Percentiles rank a stretch among this genome's conserved stretches.
Evolutionary conservation across 2,113 vertebrate genomes (phyloP).

Genomic region (Oenanthe melanoleuca): DNA sequence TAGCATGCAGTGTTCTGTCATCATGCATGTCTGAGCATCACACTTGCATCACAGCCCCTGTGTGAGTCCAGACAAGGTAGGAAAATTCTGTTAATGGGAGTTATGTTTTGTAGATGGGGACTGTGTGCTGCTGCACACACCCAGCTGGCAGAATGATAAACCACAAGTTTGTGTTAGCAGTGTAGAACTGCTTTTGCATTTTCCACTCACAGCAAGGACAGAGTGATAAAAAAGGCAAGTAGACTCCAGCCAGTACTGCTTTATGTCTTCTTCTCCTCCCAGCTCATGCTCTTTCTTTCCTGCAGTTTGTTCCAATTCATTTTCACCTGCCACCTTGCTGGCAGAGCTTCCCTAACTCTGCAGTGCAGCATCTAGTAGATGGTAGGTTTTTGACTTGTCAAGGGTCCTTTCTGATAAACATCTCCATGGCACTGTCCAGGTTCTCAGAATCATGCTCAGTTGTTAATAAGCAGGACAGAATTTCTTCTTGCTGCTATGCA

Average conservation of each 20-base stretch:
- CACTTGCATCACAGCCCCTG: background rate
- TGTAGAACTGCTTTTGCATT: background rate
- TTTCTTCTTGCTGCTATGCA: background rate
- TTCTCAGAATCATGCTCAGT: background rate
- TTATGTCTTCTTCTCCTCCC: background rate
- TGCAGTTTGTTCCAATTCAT: background rate
- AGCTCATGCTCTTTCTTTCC: background rate
- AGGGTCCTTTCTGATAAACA: background rate
- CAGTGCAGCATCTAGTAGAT: background rate
- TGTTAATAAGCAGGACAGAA: background rate
- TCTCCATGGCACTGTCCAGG: background rate
- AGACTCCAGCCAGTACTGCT: background rate
- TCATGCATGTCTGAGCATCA: background rate
- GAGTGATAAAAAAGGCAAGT: background rate
- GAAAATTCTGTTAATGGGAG: background rate
- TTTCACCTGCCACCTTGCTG: background rate
- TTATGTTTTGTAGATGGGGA: rapidly evolving
- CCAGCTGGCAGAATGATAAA: background rate
- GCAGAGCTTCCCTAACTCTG: background rate
- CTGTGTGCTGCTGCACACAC: background rate
- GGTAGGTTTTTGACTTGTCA: background rate
- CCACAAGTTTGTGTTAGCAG: background rate
- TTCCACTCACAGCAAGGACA: background rate
- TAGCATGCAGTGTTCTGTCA: background rate
- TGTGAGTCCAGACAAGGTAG: background rate